A percentile compares a stretch with the other conserved stretches of the same genome.
Conservation (phyloP, 2,113 vertebrate genomes). For the Charina bottae region DNA sequence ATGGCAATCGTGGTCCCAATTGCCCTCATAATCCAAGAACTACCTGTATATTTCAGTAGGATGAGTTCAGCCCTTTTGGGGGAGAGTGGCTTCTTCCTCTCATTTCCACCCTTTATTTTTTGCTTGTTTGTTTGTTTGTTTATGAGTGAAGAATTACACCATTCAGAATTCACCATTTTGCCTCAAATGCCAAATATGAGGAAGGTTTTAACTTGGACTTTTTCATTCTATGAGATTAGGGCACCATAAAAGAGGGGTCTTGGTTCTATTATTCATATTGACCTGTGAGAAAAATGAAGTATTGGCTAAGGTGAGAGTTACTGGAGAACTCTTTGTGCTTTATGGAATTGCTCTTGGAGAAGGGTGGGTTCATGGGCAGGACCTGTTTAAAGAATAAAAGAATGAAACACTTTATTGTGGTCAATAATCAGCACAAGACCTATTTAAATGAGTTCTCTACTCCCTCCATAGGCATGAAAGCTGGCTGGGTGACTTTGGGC, state of each 20-base stretch:
- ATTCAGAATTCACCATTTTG: neutral
- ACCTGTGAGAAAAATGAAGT: neutral
- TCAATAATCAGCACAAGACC: neutral
- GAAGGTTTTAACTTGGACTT: neutral
- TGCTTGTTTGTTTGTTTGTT: neutral
- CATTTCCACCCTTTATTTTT: neutral
- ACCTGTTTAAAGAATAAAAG: neutral
- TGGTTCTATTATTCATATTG: neutral
- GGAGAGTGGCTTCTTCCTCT: neutral
- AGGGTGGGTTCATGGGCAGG: neutral
- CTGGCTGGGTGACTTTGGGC: no score
- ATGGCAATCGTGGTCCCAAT: neutral
- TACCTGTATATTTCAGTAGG: neutral
- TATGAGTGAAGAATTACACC: neutral
- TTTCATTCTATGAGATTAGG: neutral
- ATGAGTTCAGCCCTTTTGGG: neutral
- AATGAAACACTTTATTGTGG: neutral
- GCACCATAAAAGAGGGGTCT: neutral
- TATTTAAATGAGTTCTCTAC: neutral
- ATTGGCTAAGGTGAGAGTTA: neutral
- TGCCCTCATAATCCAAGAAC: neutral
- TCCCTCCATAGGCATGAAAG: no score
- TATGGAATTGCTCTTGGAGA: neutral
- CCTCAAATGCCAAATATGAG: neutral
- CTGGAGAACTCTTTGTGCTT: neutral